These are phyloP conservation scores for Caenorhabditis sp. DNA, from an alignment of 2,888 invertebrate genomes.

Conservation along the genomic window DNA sequence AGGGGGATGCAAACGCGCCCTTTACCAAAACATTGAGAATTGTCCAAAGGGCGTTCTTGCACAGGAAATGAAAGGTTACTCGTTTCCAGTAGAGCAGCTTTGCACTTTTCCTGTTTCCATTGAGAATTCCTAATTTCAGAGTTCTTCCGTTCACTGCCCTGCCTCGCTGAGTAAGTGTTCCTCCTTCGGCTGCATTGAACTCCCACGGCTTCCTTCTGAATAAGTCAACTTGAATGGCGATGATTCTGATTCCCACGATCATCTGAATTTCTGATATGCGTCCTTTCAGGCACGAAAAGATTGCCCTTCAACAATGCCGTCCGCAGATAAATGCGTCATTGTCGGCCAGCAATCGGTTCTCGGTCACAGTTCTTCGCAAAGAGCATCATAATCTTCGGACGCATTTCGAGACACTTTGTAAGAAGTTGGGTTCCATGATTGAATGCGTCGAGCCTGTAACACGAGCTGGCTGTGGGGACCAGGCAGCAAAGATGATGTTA, in stretches of 20 bases:
- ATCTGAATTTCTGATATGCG: constrained; percentile 14
- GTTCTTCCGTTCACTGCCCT: constrained; percentile 75
- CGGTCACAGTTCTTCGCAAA: constrained; percentile 70
- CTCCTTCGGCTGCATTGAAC: too few relatives aligned
- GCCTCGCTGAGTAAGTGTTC: constrained; percentile 71
- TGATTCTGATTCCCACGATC: constrained; percentile 14
- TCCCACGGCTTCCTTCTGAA: constrained; percentile 7
- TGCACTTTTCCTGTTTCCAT: neutral
- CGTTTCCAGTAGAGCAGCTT: too few relatives aligned
- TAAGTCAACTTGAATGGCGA: neutral
- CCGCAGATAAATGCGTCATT: constrained; percentile 71
- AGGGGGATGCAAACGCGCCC: neutral
- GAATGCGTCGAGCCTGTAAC: constrained; percentile 75
- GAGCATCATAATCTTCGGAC: constrained; percentile 71
- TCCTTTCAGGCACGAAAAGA: constrained; percentile 66
- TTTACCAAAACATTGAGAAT: neutral
- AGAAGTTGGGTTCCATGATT: constrained; percentile 73
- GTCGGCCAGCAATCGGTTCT: constrained; percentile 71
- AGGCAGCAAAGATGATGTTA: constrained; percentile 75
- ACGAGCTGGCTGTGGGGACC: constrained; percentile 70
- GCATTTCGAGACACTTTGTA: constrained; percentile 73
- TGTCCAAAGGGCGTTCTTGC: neutral
- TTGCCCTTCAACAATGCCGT: constrained; percentile 68
- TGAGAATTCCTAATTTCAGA: constrained; percentile 66
- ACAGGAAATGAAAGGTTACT: too few relatives aligned